Conservation (phyloP, 2,113 vertebrate genomes). For the Aix galericulata region DNA sequence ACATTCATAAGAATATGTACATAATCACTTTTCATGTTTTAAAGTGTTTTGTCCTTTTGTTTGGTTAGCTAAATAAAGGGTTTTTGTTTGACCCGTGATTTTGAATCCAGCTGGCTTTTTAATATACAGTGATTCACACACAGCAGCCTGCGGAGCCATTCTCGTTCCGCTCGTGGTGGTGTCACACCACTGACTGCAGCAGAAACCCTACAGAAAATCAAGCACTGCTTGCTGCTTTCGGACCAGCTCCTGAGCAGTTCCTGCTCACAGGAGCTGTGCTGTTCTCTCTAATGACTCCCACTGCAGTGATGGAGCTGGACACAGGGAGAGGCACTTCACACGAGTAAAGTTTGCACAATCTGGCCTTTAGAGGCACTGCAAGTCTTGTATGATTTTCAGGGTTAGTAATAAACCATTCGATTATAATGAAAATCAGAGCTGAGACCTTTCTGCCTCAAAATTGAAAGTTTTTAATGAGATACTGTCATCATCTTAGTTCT, state of each 20-base stretch:
- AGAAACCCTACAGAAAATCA: slow-evolving; percentile 17
- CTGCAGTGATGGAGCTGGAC: not conserved
- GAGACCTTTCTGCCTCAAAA: not conserved
- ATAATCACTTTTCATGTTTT: slow-evolving; percentile 39
- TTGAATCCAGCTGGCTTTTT: slow-evolving; percentile 63
- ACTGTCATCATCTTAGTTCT: not conserved
- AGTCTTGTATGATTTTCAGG: not conserved
- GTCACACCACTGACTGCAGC: not conserved
- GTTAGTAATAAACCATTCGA: not conserved
- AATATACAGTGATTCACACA: slow-evolving; percentile 49
- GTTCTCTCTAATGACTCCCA: not conserved
- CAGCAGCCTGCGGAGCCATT: not conserved
- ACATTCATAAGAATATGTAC: slow-evolving; percentile 63
- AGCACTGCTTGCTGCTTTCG: rapidly evolving
- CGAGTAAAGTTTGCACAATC: not conserved
- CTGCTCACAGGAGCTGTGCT: not conserved
- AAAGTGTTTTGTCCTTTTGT: slow-evolving; percentile 62
- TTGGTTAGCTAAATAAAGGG: slow-evolving; percentile 65
- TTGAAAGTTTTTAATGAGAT: not conserved
- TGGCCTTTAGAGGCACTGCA: not conserved
- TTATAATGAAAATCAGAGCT: slow-evolving; percentile 14
- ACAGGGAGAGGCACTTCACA: not conserved
- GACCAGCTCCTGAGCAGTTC: not conserved
- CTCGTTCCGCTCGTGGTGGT: not conserved
- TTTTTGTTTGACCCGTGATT: slow-evolving; percentile 61